Percentiles rank a stretch among this genome's conserved stretches.
Conservation (phyloP, 2,113 vertebrate genomes). For the Balaeniceps rex region DNA sequence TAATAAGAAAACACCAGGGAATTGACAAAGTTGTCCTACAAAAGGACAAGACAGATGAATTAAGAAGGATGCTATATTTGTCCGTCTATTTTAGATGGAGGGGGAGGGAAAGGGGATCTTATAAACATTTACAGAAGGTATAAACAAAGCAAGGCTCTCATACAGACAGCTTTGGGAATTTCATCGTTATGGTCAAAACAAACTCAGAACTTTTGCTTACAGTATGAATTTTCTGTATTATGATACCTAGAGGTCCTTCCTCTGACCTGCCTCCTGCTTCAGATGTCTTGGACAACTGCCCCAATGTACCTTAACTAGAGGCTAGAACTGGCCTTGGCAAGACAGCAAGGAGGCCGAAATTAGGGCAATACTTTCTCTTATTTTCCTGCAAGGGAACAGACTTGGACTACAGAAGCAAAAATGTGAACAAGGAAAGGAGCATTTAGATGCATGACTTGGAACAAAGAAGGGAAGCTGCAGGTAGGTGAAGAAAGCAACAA, state of each 20-base stretch:
- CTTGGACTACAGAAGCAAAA: neutral
- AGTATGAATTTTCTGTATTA: neutral
- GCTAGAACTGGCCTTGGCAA: neutral
- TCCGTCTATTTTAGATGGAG: neutral
- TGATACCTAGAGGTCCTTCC: neutral
- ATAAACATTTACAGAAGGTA: neutral
- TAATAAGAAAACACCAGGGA: neutral
- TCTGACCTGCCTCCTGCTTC: neutral
- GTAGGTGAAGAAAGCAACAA: neutral
- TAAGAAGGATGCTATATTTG: neutral
- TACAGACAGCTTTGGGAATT: neutral
- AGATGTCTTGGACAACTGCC: neutral
- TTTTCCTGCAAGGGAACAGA: neutral
- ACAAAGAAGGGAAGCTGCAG: neutral
- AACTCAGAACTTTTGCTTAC: neutral
- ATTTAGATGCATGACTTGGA: neutral
- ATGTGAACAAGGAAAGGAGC: neutral
- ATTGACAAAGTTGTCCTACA: neutral
- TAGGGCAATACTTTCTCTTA: neutral
- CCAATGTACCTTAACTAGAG: neutral
- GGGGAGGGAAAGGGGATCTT: neutral
- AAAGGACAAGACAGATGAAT: neutral
- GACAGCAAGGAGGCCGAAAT: neutral
- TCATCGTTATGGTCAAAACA: neutral
- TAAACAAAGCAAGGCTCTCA: neutral